These are phyloP conservation scores for Volucella inanis DNA, from an alignment of 2,888 invertebrate genomes.

Conservation along the genomic window DNA sequence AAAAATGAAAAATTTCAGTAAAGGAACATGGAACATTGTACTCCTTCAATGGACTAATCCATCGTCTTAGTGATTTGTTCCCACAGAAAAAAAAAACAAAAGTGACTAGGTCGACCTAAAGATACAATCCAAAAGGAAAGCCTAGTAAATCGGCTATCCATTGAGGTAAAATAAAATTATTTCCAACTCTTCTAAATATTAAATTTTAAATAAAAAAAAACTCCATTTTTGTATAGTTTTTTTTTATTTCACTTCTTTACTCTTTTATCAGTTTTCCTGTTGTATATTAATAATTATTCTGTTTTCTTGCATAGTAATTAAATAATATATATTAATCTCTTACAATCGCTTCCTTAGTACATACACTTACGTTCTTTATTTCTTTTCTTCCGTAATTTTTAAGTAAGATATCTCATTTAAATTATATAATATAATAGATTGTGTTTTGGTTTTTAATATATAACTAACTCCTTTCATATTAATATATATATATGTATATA, in stretches of 20 bases:
- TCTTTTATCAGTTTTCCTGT: conserved; percentile 62
- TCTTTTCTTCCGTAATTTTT: conserved; percentile 45
- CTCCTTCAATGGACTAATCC: no score
- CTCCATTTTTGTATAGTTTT: conserved; percentile 18
- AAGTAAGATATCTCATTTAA: conserved; percentile 67
- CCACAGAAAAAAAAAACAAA: no score
- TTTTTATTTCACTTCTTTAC: conserved; percentile 61
- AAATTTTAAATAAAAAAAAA: conserved; percentile 8
- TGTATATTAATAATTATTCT: conserved; percentile 73
- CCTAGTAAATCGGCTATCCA: no score
- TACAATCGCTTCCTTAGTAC: conserved; percentile 64
- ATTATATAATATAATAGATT: conserved; percentile 58
- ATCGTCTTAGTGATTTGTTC: no score
- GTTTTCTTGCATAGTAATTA: conserved; percentile 70
- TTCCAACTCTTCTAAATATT: no score
- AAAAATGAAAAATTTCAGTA: no score
- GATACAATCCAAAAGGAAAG: no score
- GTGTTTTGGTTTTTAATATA: conserved; percentile 31
- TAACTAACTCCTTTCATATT: conserved; percentile 56
- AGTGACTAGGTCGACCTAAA: no score
- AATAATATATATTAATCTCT: conserved; percentile 68
- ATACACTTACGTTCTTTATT: conserved; percentile 62
- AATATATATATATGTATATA: conserved; percentile 62
- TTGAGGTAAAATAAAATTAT: no score
- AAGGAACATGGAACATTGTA: no score